These are phyloP conservation scores for Carapus acus DNA, from an alignment of 2,797 vertebrate species.

Conservation along the genomic window DNA sequence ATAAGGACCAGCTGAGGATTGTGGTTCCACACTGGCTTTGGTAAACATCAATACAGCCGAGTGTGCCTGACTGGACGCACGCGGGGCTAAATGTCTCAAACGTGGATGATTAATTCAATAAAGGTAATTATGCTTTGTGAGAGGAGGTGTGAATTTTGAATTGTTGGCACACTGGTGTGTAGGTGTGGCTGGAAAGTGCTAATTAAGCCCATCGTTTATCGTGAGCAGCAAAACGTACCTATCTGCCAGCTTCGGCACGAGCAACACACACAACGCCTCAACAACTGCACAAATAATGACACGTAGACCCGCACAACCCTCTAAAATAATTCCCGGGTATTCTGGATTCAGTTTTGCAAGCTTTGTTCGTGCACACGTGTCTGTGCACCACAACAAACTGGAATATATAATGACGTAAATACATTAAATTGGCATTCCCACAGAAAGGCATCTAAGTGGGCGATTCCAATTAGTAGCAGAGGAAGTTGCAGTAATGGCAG, in stretches of 20 bases:
- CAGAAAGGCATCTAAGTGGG: too few relatives aligned
- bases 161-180: background rate
- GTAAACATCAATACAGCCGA: background rate
- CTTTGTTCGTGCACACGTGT: too few relatives aligned
- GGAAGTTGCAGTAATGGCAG: too few relatives aligned
- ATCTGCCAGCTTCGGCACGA: background rate
- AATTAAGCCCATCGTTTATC: background rate
- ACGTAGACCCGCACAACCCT: too few relatives aligned
- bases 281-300: background rate
- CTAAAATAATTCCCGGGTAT: too few relatives aligned
- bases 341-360: too few relatives aligned
- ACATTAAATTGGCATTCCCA: too few relatives aligned
- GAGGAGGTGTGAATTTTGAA: background rate
- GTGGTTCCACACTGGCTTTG: background rate
- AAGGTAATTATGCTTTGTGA: background rate
- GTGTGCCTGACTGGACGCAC: background rate
- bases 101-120: background rate
- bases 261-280: background rate
- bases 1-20: background rate
- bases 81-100: background rate
- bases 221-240: background rate
- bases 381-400: too few relatives aligned
- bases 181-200: background rate
- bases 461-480: too few relatives aligned
- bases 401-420: too few relatives aligned